Evolutionary conservation across 2,797 vertebrate genomes (phyloP).

Genomic region (Manis javanica): DNA sequence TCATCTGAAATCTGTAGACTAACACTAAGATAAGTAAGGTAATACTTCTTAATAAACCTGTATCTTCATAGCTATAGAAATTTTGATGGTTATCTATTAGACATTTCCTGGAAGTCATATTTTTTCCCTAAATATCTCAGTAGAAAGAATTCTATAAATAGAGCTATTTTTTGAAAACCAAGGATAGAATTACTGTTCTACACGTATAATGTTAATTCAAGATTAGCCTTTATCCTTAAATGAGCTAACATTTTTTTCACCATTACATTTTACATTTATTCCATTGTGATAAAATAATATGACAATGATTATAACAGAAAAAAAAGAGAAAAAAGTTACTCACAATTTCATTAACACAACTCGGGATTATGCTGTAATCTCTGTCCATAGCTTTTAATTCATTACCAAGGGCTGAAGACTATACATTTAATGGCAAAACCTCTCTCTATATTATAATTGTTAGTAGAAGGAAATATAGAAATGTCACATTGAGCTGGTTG

Average conservation of each 20-base stretch:
- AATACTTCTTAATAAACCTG: not conserved
- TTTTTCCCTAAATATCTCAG: not conserved
- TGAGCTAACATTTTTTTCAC: not conserved
- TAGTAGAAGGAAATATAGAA: conserved; percentile 8
- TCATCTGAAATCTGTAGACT: not conserved
- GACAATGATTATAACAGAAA: not conserved
- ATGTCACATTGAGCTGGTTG: not conserved
- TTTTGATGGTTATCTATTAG: not conserved
- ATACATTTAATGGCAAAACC: not conserved
- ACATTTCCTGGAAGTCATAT: not conserved
- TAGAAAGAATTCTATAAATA: not conserved
- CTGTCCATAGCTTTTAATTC: not conserved
- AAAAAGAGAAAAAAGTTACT: not conserved
- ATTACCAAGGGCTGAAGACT: conserved; percentile 27
- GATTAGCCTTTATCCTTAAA: not conserved
- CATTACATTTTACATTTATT: not conserved
- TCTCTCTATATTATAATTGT: not conserved
- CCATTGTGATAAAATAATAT: not conserved
- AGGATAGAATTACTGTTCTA: not conserved
- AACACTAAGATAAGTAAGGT: not conserved
- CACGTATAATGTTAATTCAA: not conserved
- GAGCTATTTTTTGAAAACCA: not conserved
- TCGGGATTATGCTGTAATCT: not conserved
- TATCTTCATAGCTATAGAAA: not conserved
- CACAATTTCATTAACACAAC: not conserved